Conservation (phyloP, 2,888 invertebrate species). For the Gari tellinella region DNA sequence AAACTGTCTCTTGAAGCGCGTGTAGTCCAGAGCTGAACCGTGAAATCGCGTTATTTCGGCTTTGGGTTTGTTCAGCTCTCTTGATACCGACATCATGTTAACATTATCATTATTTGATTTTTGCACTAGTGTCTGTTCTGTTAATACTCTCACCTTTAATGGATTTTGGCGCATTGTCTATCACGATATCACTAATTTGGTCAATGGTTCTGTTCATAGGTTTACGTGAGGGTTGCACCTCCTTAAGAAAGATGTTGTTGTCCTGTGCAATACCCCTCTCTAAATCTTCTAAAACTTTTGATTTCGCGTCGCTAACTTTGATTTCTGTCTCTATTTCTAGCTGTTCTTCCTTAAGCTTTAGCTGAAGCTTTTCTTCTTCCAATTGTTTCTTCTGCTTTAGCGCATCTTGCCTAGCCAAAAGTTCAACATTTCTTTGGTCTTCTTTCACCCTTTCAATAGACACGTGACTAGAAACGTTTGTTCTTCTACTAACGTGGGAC, state of each 20-base stretch:
- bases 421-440: constrained; percentile 11
- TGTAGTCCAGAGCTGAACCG: constrained; percentile 34
- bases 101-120: background rate
- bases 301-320: constrained; percentile 6
- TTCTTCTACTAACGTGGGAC: background rate
- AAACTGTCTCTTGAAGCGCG: constrained; percentile 31
- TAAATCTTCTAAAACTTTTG: constrained; percentile 3
- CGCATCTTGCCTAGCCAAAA: constrained; percentile 5
- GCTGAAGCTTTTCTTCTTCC: constrained; percentile 14
- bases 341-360: constrained; percentile 12
- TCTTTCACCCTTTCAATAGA: constrained; percentile 4
- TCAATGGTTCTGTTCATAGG: no score
- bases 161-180: no score
- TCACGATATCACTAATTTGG: no score
- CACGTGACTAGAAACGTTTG: background rate
- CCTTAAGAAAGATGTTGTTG: no score
- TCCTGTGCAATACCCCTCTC: constrained; percentile 8
- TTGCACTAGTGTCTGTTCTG: no score
- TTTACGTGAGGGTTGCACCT: no score
- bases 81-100: background rate
- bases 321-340: constrained; percentile 13
- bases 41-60: constrained; percentile 27
- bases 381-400: background rate
- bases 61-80: constrained; percentile 31
- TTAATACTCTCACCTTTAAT: no score